A percentile compares a stretch with the other conserved stretches of the same genome.
phyloP scores from a whole-genome alignment of 2,113 vertebrate species.

The Lophius piscatorius region DNA sequence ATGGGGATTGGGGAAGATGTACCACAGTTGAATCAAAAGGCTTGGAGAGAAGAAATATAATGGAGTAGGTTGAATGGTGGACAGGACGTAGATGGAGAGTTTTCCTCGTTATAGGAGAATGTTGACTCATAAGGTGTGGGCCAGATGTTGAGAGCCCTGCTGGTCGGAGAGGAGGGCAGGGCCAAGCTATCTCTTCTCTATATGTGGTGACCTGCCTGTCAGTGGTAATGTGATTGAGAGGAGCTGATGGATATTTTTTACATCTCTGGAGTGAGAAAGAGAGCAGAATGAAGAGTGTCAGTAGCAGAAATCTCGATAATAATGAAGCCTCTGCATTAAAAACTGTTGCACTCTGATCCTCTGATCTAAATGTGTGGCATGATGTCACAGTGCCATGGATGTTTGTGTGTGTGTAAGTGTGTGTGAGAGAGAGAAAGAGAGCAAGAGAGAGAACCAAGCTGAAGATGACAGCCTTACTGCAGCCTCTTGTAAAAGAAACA shows the following conservation, averaged over 20 bases:
- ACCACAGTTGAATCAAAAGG: constrained; percentile 38
- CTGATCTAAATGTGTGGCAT: constrained; percentile 56
- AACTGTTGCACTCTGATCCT: constrained; percentile 62
- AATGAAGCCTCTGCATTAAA: constrained; percentile 51
- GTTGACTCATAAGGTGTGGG: constrained; percentile 8
- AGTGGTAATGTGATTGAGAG: constrained; percentile 19
- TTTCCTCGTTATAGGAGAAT: constrained; percentile 15
- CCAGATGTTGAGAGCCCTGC: constrained; percentile 20
- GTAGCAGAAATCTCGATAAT: constrained; percentile 41
- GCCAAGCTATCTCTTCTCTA: constrained; percentile 39
- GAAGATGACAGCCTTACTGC: constrained; percentile 58
- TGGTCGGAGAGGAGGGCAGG: constrained; percentile 16
- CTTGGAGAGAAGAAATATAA: constrained; percentile 25
- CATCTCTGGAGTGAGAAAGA: constrained; percentile 20
- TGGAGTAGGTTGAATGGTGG: constrained; percentile 30
- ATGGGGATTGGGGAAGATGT: too few relatives aligned
- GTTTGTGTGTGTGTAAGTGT: constrained; percentile 6
- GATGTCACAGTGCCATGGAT: constrained; percentile 71
- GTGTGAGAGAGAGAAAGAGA: neutral
- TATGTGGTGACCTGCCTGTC: constrained; percentile 18
- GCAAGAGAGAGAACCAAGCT: constrained; percentile 42
- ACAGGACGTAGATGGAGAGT: constrained; percentile 7
- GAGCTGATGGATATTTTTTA: constrained; percentile 17
- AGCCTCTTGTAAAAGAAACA: constrained; percentile 71
- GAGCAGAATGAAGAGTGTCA: constrained; percentile 45